Evolutionary conservation across 1,140 invertebrate species (phyloP), one percentile per base, ranked within the genome.

Genomic region (Meloidogyne hapla): DNA sequence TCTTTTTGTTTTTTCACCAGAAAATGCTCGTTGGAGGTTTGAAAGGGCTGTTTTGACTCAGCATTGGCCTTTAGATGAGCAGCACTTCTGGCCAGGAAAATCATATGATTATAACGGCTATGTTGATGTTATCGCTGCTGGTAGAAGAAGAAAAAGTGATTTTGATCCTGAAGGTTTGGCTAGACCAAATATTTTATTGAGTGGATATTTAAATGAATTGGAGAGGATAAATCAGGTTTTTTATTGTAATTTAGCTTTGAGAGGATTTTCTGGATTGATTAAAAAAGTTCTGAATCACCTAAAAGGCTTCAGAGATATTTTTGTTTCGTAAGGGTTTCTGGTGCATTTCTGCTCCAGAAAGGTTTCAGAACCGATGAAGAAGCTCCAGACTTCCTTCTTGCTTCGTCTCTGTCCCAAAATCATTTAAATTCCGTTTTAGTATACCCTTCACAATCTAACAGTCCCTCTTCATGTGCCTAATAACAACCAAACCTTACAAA

Each of bases 81-180:
- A 87, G 26, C 73, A 77, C 6, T 86, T 86, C 62, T 86, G 84
- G 84, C 85, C 85, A 9, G 85, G 85, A 33, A 86, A 87, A 66
- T 84, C 82, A 64, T 85, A 84, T 74, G 84, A 86, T 68, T 80
- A 83, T 18, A 72, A 80, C 61, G 83, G 84, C 25, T 85, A 85
- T 69, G 82, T 85, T 12, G 85, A 86, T 78, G 81, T 86, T 25
- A 84, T 87, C 38, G 84, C 80, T 40, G 81, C 82, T 6, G 83
- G 79, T 42, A 83, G 45, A 62, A 78, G 66, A 40, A 69, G 15
- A 23, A 56, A 56, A 21, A 23, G 45, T 2, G 79, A 84, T 69
- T 56, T 56, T 21, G 48, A 56, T 21, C 48, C 48, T 3, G 48
- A 76, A 15, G 74, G 79, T 6, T 78, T 74, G 66, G 84, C 82